Evolutionary conservation across 2,888 invertebrate genomes (phyloP).

Genomic region (Rhagium mordax): DNA sequence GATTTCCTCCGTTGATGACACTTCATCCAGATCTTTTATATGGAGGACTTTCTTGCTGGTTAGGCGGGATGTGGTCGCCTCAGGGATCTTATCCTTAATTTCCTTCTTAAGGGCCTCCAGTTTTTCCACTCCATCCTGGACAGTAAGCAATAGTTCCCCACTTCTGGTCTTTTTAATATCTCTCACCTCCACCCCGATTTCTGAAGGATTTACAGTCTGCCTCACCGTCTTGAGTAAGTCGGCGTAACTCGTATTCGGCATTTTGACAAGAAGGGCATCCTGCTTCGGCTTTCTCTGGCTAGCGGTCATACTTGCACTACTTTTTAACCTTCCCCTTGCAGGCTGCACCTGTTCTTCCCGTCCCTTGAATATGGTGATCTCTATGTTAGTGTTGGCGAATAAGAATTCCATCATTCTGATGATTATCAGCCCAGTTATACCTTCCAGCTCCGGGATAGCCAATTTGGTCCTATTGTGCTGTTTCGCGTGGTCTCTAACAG

Average conservation of each 20-base stretch:
- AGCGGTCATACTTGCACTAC: no score
- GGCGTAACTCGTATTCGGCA: constrained; percentile 22
- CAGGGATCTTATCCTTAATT: constrained; percentile 28
- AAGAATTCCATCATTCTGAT: constrained; percentile 20
- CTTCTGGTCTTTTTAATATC: constrained; percentile 22
- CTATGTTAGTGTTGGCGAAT: constrained; percentile 1
- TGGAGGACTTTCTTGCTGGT: constrained; percentile 3
- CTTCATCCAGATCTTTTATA: no score
- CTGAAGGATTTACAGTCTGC: constrained; percentile 19
- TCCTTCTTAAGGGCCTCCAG: constrained; percentile 28
- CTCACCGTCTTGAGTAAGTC: constrained; percentile 28
- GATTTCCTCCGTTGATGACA: no score
- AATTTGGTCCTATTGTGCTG: background rate
- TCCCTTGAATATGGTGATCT: background rate
- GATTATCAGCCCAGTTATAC: background rate
- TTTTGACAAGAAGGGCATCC: constrained; percentile 21
- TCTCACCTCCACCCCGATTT: background rate
- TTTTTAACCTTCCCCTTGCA: no score
- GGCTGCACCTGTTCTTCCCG: no score
- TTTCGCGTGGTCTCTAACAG: background rate
- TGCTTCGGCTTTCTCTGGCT: constrained; percentile 9
- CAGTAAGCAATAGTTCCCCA: constrained; percentile 32
- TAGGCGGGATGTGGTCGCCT: constrained; percentile 20
- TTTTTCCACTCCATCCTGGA: constrained; percentile 38
- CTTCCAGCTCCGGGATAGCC: constrained; percentile 3